Conservation (phyloP, 2,888 invertebrate genomes). For the Meteorus colon region DNA sequence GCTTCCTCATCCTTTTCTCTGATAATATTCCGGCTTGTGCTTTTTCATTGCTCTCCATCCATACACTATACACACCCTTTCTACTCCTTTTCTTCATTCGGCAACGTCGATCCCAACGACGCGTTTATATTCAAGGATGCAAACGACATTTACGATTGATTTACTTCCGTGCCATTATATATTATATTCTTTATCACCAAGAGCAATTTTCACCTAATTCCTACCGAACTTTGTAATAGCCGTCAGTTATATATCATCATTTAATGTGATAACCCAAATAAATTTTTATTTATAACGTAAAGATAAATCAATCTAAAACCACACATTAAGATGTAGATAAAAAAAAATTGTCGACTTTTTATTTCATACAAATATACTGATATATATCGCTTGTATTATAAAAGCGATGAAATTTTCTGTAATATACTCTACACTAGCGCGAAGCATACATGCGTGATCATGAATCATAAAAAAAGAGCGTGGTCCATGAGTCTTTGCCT, state of each 20-base stretch:
- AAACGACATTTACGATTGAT: slow-evolving; percentile 68
- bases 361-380: too few species aligned
- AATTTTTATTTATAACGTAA: neutral
- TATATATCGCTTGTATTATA: too few species aligned
- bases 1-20: slow-evolving; percentile 28
- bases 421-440: neutral
- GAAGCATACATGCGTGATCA: slow-evolving; percentile 53
- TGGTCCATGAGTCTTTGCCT: slow-evolving; percentile 56
- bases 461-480: slow-evolving; percentile 62
- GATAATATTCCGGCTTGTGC: slow-evolving; percentile 10
- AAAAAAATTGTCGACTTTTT: neutral
- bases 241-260: neutral
- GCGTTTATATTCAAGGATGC: slow-evolving; percentile 59
- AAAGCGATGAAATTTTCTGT: neutral
- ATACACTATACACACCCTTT: slow-evolving; percentile 27
- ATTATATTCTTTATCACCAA: slow-evolving; percentile 56
- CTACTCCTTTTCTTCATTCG: slow-evolving; percentile 32
- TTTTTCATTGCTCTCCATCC: slow-evolving; percentile 35
- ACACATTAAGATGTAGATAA: neutral
- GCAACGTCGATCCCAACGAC: slow-evolving; percentile 44
- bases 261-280: neutral
- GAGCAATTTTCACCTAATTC: neutral
- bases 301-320: neutral
- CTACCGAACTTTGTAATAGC: neutral
- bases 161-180: slow-evolving; percentile 62